Evolutionary conservation across 2,888 invertebrate genomes (phyloP).

Genomic region (Resseliella maxima): DNA sequence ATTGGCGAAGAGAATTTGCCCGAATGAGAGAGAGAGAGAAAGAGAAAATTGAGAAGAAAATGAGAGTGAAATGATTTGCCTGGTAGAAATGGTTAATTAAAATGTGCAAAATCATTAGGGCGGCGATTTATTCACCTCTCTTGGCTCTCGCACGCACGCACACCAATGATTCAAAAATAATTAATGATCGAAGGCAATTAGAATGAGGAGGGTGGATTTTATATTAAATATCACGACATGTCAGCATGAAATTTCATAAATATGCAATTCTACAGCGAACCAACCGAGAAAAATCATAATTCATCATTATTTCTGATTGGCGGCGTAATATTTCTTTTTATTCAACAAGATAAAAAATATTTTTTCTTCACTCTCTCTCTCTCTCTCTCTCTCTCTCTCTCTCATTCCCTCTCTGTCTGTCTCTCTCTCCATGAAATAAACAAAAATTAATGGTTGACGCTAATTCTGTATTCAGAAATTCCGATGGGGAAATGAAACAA

Average conservation of each 20-base stretch:
- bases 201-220: background rate
- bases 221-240: background rate
- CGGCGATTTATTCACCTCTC: background rate
- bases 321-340: background rate
- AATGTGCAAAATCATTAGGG: constrained; percentile 36
- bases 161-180: constrained; percentile 44
- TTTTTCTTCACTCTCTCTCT: background rate
- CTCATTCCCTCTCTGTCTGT: no score
- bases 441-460: constrained; percentile 1
- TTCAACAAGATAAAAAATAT: no score
- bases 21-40: background rate
- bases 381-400: background rate
- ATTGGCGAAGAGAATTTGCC: background rate
- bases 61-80: background rate
- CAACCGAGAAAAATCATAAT: background rate
- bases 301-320: constrained; percentile 21
- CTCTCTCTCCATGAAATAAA: background rate
- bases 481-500: background rate
- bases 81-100: constrained; percentile 7
- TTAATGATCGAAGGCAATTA: constrained; percentile 31
- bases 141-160: background rate
- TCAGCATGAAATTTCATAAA: constrained; percentile 46
- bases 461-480: constrained; percentile 34
- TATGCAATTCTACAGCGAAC: background rate
- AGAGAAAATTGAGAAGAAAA: background rate